Evolutionary conservation across 1,140 invertebrate species (phyloP).

Genomic region (Choristoneura fumiferana): DNA sequence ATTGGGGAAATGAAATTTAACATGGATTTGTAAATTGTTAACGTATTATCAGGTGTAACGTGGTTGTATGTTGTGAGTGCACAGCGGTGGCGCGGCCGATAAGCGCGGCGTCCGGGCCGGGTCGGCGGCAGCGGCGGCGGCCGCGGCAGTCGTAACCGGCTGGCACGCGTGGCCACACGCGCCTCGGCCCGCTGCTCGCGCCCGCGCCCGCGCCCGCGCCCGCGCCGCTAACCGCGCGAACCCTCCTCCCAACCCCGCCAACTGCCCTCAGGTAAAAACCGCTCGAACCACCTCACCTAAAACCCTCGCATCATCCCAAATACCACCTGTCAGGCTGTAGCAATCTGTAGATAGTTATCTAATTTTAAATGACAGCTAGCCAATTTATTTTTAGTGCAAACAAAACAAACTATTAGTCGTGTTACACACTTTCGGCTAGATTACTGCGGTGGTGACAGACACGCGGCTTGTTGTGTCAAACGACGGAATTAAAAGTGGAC

Average conservation of each 20-base stretch:
- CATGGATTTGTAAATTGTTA: too few relatives aligned
- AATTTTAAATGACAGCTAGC: slow-evolving; percentile 19
- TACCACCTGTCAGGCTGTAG: slow-evolving; percentile 17
- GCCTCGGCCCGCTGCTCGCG: slow-evolving; percentile 46
- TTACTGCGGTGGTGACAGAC: slow-evolving; percentile 1
- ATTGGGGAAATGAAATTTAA: too few relatives aligned
- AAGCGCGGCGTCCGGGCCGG: slow-evolving; percentile 52
- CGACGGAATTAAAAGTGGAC: background rate
- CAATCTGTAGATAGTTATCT: background rate
- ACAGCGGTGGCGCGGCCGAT: slow-evolving; percentile 54
- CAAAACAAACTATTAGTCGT: slow-evolving; percentile 11
- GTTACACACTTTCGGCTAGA: background rate
- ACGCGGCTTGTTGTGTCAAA: background rate
- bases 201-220: slow-evolving; percentile 45
- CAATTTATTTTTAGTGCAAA: slow-evolving; percentile 19
- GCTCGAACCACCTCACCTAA: slow-evolving; percentile 15
- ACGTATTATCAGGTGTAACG: slow-evolving; percentile 18
- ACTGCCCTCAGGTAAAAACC: slow-evolving; percentile 54
- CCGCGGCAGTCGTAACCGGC: slow-evolving; percentile 61
- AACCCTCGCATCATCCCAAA: slow-evolving; percentile 15
- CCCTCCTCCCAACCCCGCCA: slow-evolving; percentile 27
- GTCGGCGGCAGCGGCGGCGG: slow-evolving; percentile 33
- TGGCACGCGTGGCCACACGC: slow-evolving; percentile 65
- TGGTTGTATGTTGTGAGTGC: slow-evolving; percentile 57
- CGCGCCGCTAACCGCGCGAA: slow-evolving; percentile 33